Evolutionary conservation across 2,797 vertebrate genomes (phyloP).

Genomic region (Aldrovandia affinis): DNA sequence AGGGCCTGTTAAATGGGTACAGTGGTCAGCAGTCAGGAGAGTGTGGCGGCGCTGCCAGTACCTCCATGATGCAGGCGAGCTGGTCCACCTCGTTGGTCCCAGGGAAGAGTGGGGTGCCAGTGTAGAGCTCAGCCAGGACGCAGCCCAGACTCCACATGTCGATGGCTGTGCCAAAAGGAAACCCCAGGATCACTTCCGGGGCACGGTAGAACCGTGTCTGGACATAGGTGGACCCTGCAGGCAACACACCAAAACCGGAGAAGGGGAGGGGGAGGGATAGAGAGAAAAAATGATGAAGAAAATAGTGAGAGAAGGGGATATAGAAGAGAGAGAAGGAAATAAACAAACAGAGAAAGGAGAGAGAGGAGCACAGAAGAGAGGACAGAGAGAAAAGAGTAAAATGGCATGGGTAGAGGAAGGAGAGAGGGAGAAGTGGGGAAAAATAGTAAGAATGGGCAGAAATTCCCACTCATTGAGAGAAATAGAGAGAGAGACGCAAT

Average conservation of each 20-base stretch:
- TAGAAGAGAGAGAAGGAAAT: background rate
- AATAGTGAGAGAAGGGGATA: background rate
- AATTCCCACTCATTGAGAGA: background rate
- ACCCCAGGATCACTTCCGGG: constrained; percentile 91
- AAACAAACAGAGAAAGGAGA: background rate
- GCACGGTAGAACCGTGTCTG: constrained; percentile 94
- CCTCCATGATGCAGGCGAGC: constrained; percentile 95
- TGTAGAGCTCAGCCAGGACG: constrained; percentile 89
- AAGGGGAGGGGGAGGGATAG: background rate
- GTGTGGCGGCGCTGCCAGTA: constrained; percentile 47
- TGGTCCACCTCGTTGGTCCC: constrained; percentile 92
- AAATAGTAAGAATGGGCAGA: background rate
- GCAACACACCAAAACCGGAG: background rate
- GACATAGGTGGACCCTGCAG: constrained; percentile 88
- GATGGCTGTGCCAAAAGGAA: constrained; percentile 90
- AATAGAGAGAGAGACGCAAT: background rate
- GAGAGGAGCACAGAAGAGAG: background rate
- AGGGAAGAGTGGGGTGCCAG: constrained; percentile 86
- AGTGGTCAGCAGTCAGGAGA: constrained; percentile 4
- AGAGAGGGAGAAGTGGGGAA: background rate
- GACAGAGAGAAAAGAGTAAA: background rate
- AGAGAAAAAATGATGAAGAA: constrained; percentile 19
- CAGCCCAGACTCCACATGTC: constrained; percentile 98
- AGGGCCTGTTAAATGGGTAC: background rate
- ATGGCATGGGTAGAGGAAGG: too few relatives aligned